Evolutionary conservation across 1,140 invertebrate species (phyloP).

Genomic region (Drosophila kurseongensis): DNA sequence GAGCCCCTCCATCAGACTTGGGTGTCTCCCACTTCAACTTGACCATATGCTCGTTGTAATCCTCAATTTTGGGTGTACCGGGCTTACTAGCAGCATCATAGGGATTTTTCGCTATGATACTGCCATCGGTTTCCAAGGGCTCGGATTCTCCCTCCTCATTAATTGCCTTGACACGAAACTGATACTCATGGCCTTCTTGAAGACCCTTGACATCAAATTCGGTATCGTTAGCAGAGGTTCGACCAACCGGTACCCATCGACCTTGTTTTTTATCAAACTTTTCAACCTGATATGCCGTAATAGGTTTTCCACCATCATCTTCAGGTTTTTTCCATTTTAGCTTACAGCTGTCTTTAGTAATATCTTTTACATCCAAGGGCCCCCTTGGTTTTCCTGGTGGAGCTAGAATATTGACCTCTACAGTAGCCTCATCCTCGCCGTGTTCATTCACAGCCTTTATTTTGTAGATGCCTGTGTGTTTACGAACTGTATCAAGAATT

Average conservation of each 20-base stretch:
- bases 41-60: conserved; percentile 97
- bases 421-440: conserved; percentile 96
- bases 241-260: conserved; percentile 96
- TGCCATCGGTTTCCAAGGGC: conserved; percentile 94
- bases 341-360: conserved; percentile 95
- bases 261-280: conserved; percentile 97
- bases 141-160: conserved; percentile 99
- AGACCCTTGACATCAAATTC: conserved; percentile 96
- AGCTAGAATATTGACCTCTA: conserved; percentile 96
- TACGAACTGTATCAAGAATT: conserved; percentile 92
- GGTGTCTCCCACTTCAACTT: conserved; percentile 97
- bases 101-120: conserved; percentile 84
- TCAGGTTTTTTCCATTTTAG: conserved; percentile 98
- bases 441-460: conserved; percentile 96
- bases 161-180: conserved; percentile 98
- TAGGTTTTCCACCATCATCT: conserved; percentile 98
- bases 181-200: conserved; percentile 96
- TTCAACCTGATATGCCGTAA: conserved; percentile 98
- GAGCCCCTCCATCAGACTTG: conserved; percentile 95
- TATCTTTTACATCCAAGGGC: conserved; percentile 96
- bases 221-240: conserved; percentile 89
- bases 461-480: conserved; percentile 95
- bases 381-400: conserved; percentile 94
- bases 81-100: conserved; percentile 94
- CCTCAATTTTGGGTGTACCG: conserved; percentile 93